These are phyloP conservation scores for Cephalopterus ornatus DNA, from an alignment of 2,113 vertebrate genomes.

Conservation along the genomic window DNA sequence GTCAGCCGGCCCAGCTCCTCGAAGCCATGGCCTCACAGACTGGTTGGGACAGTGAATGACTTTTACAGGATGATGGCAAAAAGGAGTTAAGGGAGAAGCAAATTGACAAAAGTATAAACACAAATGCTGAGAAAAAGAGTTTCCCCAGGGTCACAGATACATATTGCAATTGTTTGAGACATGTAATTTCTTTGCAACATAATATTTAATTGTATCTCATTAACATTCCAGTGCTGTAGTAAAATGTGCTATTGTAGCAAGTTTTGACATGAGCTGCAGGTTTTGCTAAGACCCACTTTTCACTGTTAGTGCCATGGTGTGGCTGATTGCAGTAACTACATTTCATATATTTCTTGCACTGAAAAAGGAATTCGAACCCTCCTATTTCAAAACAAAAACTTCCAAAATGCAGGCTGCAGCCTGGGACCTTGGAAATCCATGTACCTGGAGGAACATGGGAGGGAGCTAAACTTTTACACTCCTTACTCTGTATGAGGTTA, in stretches of 20 bases:
- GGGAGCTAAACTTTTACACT: neutral
- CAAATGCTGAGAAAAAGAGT: neutral
- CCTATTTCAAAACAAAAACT: neutral
- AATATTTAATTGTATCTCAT: constrained; percentile 30
- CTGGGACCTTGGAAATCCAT: neutral
- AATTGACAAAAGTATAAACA: neutral
- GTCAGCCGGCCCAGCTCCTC: neutral
- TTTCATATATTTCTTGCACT: neutral
- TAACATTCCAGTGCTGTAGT: constrained; percentile 31
- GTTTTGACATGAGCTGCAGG: constrained; percentile 20
- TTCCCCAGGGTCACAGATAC: neutral
- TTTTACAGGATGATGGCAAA: neutral
- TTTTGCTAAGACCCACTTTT: neutral
- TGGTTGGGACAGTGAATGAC: neutral
- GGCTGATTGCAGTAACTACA: constrained; percentile 31
- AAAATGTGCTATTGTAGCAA: constrained; percentile 13
- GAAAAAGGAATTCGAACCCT: neutral
- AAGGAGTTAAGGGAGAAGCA: neutral
- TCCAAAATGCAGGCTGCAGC: neutral
- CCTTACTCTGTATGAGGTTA: neutral
- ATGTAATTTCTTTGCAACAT: constrained; percentile 7
- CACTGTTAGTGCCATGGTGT: constrained; percentile 27
- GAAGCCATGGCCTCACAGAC: neutral
- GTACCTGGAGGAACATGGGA: accelerated
- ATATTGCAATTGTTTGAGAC: neutral